Evolutionary conservation across 1,140 invertebrate species (phyloP), one percentile per base, ranked within the genome.

Genomic region (Bathynomus jamesi): DNA sequence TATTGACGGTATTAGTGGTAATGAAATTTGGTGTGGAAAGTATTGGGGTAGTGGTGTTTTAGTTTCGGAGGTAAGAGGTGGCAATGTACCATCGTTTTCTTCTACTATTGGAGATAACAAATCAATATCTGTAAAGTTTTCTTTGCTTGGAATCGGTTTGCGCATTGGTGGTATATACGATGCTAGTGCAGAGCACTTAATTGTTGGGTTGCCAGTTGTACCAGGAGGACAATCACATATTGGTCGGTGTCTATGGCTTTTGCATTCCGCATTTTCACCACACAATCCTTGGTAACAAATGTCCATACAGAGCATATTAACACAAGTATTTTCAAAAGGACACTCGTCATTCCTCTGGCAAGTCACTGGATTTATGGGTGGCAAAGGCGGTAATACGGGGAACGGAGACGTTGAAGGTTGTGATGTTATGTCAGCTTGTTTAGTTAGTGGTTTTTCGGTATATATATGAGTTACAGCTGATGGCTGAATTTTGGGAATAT

Each of bases 201-300:
- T 84, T 72, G 91, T 92, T 4, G 92, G 91, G 81, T 94, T 93
- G 21, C 93, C 93, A 10, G 85, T 68, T 85, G 88, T 79, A 78
- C 83, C 85, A 32, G 81, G 76, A n/a, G 89, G 89, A 80, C 93
- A 96, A 79, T 89, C 88, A 78, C 94, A 96, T 2, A 91, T 83
- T 0, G 92, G 86, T 60, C 92, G 82, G 77, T 96, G 93, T 78
- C 93, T 91, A 76, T 89, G 85, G 1, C 92, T 89, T 21, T 87
- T 83, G 78, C 93, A 96, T 79, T 91, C 87, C 0, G 93, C 91
- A 69, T 87, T 82, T 70, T 93, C 85, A 25, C 94, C 94, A 83
- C 94, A 81, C 5, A 75, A 80, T 64, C 82, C 84, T 77, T 91
- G 90, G 21, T 84, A 81, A 8, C 88, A 79, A 46, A 76, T 61